Conservation (phyloP, 2,888 invertebrate species). For the Drosophila quinaria region DNA sequence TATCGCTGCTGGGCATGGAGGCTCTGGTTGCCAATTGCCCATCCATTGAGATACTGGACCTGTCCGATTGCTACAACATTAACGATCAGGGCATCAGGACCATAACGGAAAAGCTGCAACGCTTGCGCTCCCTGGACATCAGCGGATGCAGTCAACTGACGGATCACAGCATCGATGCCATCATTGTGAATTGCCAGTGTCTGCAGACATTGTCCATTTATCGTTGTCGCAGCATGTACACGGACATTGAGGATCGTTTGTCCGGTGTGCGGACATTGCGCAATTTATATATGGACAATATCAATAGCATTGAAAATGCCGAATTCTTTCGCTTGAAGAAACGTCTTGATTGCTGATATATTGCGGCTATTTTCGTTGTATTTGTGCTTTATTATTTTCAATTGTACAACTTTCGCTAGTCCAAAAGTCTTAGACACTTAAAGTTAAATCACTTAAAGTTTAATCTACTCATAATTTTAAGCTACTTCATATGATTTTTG, state of each 20-base stretch:
- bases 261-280: slow-evolving; percentile 79
- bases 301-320: slow-evolving; percentile 80
- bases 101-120: slow-evolving; percentile 85
- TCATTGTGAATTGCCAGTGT: slow-evolving; percentile 86
- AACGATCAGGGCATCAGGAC: slow-evolving; percentile 88
- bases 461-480: too few species aligned
- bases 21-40: slow-evolving; percentile 89
- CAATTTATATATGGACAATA: slow-evolving; percentile 82
- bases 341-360: slow-evolving; percentile 85
- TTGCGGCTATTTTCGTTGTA: slow-evolving; percentile 83
- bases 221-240: slow-evolving; percentile 84
- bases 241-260: slow-evolving; percentile 84
- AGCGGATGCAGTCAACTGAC: slow-evolving; percentile 87
- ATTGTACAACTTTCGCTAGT: slow-evolving; percentile 83
- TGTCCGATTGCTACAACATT: slow-evolving; percentile 89
- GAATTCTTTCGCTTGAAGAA: slow-evolving; percentile 83
- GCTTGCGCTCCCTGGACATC: slow-evolving; percentile 82
- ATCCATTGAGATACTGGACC: slow-evolving; percentile 89
- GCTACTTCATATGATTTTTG: too few species aligned
- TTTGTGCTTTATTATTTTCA: slow-evolving; percentile 84
- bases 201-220: slow-evolving; percentile 84
- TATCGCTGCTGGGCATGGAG: slow-evolving; percentile 89
- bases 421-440: not conserved
- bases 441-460: too few species aligned
- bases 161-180: slow-evolving; percentile 86